Percentiles rank a stretch among this genome's conserved stretches.
Conservation (phyloP, 2,888 invertebrate species). For the Disparrhopalites patrizii region DNA sequence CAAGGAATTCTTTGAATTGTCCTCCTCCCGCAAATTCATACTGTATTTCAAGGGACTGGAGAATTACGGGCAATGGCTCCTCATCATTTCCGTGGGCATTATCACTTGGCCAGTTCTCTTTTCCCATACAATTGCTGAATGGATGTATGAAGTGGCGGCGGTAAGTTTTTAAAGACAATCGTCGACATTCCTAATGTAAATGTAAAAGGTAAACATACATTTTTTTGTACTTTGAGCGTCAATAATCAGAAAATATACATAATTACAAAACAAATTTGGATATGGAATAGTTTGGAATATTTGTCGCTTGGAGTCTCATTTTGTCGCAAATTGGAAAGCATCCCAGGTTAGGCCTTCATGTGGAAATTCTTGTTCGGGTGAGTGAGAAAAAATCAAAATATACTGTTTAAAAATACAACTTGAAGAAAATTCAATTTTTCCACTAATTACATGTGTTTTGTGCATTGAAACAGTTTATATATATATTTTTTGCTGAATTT, state of each 20-base stretch:
- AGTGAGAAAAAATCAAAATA: background rate
- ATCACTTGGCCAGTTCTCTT: conserved; percentile 10
- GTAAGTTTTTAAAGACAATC: conserved; percentile 5
- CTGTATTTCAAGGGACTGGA: conserved; percentile 20
- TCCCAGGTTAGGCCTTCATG: conserved; percentile 20
- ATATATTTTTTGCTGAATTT: too few relatives aligned
- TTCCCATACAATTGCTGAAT: background rate
- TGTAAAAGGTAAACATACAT: background rate
- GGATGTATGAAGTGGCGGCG: conserved; percentile 27
- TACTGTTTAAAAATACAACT: background rate
- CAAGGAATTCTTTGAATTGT: conserved; percentile 24
- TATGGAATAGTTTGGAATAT: conserved; percentile 28
- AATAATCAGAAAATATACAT: background rate
- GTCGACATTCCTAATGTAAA: background rate
- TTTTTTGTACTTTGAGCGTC: too few relatives aligned
- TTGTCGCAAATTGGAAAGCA: conserved; percentile 22
- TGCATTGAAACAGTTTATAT: too few relatives aligned
- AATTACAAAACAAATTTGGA: too few relatives aligned
- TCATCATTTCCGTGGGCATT: conserved; percentile 8
- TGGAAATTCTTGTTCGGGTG: conserved; percentile 20
- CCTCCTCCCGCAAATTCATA: conserved; percentile 5
- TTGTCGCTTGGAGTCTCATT: conserved; percentile 19
- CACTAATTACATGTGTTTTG: background rate
- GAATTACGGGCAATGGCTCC: conserved; percentile 24
- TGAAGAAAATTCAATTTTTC: background rate